Evolutionary conservation across 2,888 invertebrate species (phyloP).

Genomic region (Harmothoe impar): DNA sequence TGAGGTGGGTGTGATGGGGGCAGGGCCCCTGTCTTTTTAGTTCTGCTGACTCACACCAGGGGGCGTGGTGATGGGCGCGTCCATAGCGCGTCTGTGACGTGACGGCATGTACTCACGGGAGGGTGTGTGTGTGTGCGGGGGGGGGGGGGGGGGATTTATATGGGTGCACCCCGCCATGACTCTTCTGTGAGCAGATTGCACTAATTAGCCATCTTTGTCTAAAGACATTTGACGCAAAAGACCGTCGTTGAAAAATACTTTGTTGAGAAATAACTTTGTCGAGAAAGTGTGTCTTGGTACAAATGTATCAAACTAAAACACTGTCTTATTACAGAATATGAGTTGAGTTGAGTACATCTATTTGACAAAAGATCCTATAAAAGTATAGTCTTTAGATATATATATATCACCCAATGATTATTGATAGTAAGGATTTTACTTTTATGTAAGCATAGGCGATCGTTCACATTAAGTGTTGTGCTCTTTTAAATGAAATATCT

Average conservation of each 20-base stretch:
- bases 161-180: not conserved
- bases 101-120: not conserved
- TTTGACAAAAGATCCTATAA: no score
- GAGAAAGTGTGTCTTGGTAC: not conserved
- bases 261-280: not conserved
- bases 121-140: not conserved
- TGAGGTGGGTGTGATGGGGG: not conserved
- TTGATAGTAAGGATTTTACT: not conserved
- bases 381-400: no score
- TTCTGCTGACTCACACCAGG: conserved; percentile 1
- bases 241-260: not conserved
- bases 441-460: no score
- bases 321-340: not conserved
- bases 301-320: not conserved
- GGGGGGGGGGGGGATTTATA: not conserved
- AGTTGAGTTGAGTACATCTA: no score
- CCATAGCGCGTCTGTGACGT: not conserved
- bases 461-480: no score
- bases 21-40: not conserved
- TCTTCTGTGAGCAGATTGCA: not conserved
- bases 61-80: conserved; percentile 2
- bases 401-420: not conserved
- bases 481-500: no score
- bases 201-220: not conserved
- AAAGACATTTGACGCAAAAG: not conserved